Base-by-base conservation (phyloP, 2,113 vertebrate genomes). In the Polypterus bichir region DNA sequence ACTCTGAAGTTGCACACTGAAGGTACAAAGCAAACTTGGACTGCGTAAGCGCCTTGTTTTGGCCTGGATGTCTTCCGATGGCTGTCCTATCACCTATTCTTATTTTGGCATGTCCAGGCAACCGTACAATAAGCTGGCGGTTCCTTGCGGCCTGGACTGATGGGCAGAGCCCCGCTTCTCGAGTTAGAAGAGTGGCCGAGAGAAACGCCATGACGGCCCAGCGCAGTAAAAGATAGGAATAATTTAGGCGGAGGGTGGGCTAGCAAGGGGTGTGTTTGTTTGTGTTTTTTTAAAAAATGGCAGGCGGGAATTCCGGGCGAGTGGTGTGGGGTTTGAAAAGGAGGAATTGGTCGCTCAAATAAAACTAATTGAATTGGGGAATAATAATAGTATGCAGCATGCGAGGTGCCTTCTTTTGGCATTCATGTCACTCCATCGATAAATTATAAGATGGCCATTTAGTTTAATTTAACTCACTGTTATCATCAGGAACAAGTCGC, bases 301-400 rank as follows among this genome's bases (percentile, higher is more conserved):
- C 72, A 86, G 84, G 84, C 83, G 84, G 86, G 84, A 86, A 76
- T 70, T 65, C 27, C 27, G 27, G 27, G 27, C 27, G 27, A 27
- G 27, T 27, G 27, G 27, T 27, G 2, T 27, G 27, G 27, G 27
- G 27, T 27, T 27, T 27, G 27, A 27, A 27, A 27, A 27, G 27
- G 27, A 27, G 27, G 27, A 27, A 1, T 27, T 27, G 27, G 27
- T 27, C 27, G 27, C 27, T 27, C 2, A 27, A 27, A 27, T 27
- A 27, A 27, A 27, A 27, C 27, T 27, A 27, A 27, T 27, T 27
- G 27, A 27, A 27, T 27, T 27, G 1, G 27, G 27, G 27, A 27
- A 27, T 27, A 27, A 27, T 27, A 27, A 27, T 27, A 27, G 27
- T 27, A 27, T 27, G 27, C 27, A 27, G 27, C 27, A 27, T 27